Conservation (phyloP, 30 jellyfish, hydroid and myxozoan species). For the Cassiopea xamachana region DNA sequence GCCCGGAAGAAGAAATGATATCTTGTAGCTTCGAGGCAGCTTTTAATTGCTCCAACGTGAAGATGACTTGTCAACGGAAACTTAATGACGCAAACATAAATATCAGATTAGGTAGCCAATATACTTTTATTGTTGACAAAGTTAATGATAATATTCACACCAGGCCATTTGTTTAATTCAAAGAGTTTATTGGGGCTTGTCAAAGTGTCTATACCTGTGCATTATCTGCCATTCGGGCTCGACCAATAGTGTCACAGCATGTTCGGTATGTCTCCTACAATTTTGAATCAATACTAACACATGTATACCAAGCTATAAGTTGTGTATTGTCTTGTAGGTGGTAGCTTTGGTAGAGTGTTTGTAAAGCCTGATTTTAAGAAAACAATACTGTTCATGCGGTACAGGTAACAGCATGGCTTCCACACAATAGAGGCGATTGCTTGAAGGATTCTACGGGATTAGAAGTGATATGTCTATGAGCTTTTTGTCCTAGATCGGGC, state of each 20-base stretch:
- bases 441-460: neutral
- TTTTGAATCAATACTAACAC: neutral
- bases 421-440: neutral
- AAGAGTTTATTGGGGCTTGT: neutral
- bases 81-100: neutral
- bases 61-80: neutral
- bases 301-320: neutral
- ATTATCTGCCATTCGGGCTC: neutral
- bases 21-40: too few species aligned
- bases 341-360: neutral
- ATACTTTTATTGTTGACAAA: neutral
- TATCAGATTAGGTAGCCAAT: neutral
- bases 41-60: neutral
- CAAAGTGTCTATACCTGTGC: neutral
- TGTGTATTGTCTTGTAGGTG: conserved; percentile 4
- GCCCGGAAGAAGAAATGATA: too few species aligned
- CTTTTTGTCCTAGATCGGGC: conserved; percentile 11
- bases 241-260: neutral
- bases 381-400: neutral
- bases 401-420: conserved; percentile 4
- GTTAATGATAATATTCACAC: neutral
- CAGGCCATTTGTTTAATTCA: neutral
- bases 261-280: neutral
- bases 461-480: conserved; percentile 17
- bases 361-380: neutral